phyloP scores from a whole-genome alignment of 2,797 vertebrate species.

The Parambassis ranga region DNA sequence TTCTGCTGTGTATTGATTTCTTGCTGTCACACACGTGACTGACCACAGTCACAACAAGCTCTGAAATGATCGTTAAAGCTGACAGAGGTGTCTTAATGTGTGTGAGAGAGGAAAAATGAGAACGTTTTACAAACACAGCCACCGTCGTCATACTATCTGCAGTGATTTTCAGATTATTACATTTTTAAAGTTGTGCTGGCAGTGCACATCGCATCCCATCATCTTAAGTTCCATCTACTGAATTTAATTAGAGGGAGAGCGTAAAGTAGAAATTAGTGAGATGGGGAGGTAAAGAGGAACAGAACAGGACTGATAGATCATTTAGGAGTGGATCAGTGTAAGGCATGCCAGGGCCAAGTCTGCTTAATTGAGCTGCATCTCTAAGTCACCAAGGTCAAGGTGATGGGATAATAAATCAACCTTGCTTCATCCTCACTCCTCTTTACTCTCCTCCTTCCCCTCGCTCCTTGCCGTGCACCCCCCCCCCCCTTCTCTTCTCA shows the following conservation, averaged over 20 bases:
- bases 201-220: conserved; percentile 3
- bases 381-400: conserved; percentile 74
- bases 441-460: conserved; percentile 10
- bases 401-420: conserved; percentile 79
- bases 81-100: neutral
- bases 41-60: conserved; percentile 4
- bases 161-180: neutral
- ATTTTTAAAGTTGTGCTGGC: conserved; percentile 7
- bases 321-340: conserved; percentile 59
- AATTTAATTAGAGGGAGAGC: conserved; percentile 19
- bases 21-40: neutral
- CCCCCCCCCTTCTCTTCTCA: conserved; percentile 13
- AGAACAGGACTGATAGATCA: conserved; percentile 37
- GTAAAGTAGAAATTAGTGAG: neutral
- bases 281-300: neutral
- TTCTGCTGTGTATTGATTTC: conserved; percentile 59
- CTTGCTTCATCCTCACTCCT: conserved; percentile 25
- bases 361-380: conserved; percentile 75
- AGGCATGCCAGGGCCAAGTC: conserved; percentile 54
- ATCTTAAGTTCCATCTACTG: conserved; percentile 1
- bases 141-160: neutral
- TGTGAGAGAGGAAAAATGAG: neutral
- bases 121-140: neutral
- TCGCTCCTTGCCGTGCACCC: neutral
- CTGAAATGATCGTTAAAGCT: conserved; percentile 31